Conservation (phyloP, 1,140 invertebrate genomes). For the Trachymyrmex septentrionalis region DNA sequence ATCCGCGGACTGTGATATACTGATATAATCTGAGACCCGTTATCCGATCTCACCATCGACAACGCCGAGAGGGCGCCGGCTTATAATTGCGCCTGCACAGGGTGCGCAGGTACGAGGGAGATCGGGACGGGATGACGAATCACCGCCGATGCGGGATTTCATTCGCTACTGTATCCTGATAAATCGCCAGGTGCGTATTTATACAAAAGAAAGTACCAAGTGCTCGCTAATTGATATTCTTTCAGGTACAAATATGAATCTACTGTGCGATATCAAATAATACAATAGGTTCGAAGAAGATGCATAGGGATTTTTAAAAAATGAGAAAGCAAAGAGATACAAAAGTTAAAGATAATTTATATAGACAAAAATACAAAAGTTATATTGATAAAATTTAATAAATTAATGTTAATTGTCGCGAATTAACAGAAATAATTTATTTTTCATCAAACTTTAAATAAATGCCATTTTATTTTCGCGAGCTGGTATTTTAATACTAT, state of each 20-base stretch:
- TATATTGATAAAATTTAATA: not conserved
- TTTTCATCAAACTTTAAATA: not conserved
- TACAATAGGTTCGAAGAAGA: not conserved
- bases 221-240: not conserved
- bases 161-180: conserved; percentile 62
- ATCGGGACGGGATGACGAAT: conserved; percentile 61
- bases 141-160: conserved; percentile 47
- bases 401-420: not conserved
- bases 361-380: not conserved
- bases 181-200: conserved; percentile 55
- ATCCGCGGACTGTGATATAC: conserved; percentile 71
- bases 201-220: not conserved
- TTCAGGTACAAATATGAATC: not conserved
- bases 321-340: not conserved
- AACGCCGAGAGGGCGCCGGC: conserved; percentile 31
- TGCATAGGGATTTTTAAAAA: not conserved
- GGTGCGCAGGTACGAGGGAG: conserved; percentile 34
- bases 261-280: not conserved
- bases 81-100: conserved; percentile 48
- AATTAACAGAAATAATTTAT: not conserved
- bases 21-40: conserved; percentile 43
- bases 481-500: conserved; percentile 4
- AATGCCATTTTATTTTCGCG: not conserved
- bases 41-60: conserved; percentile 33
- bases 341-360: not conserved